Evolutionary conservation across 2,888 invertebrate genomes (phyloP).

Genomic region (Colostygia pectinataria): DNA sequence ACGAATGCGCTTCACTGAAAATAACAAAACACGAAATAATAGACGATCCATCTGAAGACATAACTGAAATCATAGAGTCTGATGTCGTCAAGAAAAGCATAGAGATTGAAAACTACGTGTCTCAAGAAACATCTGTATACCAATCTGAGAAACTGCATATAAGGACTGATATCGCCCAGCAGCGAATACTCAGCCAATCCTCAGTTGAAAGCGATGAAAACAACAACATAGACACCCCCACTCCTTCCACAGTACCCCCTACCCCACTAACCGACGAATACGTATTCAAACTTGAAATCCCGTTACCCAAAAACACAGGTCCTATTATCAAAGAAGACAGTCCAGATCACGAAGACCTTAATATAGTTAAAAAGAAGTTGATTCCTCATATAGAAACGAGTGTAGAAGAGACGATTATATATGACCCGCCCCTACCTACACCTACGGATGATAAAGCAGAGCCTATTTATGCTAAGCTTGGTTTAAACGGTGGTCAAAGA

Average conservation of each 20-base stretch:
- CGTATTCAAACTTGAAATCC: slow-evolving; percentile 61
- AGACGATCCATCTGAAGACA: slow-evolving; percentile 18
- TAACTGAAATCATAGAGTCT: slow-evolving; percentile 21
- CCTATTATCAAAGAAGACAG: slow-evolving; percentile 40
- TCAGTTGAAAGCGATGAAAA: slow-evolving; percentile 37
- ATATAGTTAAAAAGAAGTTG: slow-evolving; percentile 65
- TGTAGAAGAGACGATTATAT: slow-evolving; percentile 55
- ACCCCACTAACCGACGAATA: slow-evolving; percentile 75
- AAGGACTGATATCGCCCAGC: slow-evolving; percentile 34
- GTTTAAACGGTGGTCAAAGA: slow-evolving; percentile 39
- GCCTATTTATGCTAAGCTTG: slow-evolving; percentile 56
- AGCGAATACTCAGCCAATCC: slow-evolving; percentile 29
- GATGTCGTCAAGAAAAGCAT: slow-evolving; percentile 30
- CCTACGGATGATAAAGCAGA: slow-evolving; percentile 50
- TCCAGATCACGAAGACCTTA: slow-evolving; percentile 57
- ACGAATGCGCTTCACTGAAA: slow-evolving; percentile 31
- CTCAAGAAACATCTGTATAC: slow-evolving; percentile 30
- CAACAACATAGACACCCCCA: slow-evolving; percentile 51
- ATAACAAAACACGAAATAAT: slow-evolving; percentile 29
- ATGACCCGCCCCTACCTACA: slow-evolving; percentile 63
- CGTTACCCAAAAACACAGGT: slow-evolving; percentile 59
- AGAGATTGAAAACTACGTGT: slow-evolving; percentile 19
- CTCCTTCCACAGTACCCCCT: slow-evolving; percentile 59
- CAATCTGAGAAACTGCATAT: slow-evolving; percentile 30
- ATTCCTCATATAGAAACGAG: slow-evolving; percentile 64